Base-by-base conservation (phyloP, 2,888 invertebrate genomes). In the Trissolcus brochymenae region DNA sequence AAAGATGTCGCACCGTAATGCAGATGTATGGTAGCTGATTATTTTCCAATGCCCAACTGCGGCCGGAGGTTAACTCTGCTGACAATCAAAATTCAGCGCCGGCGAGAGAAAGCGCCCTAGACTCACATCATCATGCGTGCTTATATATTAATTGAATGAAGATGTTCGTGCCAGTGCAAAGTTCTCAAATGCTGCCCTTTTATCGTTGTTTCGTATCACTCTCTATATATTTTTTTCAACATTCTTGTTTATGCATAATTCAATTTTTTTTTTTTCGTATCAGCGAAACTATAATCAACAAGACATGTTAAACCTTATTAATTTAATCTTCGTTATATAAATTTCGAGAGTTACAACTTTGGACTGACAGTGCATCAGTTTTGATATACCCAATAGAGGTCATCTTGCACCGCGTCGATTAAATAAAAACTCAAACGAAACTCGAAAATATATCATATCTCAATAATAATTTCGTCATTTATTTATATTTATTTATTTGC, bases 341-440 rank as follows among this genome's bases (percentile, higher is more conserved):
- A 66, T 60, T 67, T 59, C 43, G 59, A 35, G 25, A 46, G 29
- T 53, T 13, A 29, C 41, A 46, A 70, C 70, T 55, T 70, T 61
- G 70, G 56, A 61, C 70, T 55, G 55, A 61, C 55, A 62, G 70
- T 62, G 56, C 70, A 55, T 70, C 70, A 49, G 55, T 49, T 41
- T 25, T 50, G 50, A 41, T 56, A 56, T 57, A 56, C 56, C 51
- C 50, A 49, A 51, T 41, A 61, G 16, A 61, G 70, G 70, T 70
- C 70, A 70, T 70, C 70, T 59, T 35, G 60, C 40, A 55, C 55
- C 41, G 59, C 17, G 40, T 19, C 29, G 67, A 43, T 59, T 19
- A 35, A 7, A 35, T 35, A 35, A 11, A 29, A 35, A 35, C 35
- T 35, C 35, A 35, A 35, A 46, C 7, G 16, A 46, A 46, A 46